Percentiles rank a stretch among this genome's conserved stretches.
Conservation (phyloP, 2,797 vertebrate species). For the Phoeniculus purpureus region DNA sequence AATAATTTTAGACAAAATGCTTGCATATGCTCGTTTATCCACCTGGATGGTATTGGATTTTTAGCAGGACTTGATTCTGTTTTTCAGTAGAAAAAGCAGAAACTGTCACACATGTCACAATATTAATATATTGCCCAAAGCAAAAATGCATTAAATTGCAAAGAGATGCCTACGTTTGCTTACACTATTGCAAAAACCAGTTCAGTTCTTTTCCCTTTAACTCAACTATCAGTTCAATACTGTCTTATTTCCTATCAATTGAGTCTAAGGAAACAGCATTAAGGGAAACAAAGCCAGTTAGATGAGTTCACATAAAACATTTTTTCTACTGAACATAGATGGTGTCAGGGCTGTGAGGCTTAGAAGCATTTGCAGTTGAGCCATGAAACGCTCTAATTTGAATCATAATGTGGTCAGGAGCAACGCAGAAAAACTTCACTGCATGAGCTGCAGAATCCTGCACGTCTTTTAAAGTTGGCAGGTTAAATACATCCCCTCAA, state of each 20-base stretch:
- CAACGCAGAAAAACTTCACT: neutral
- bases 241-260: fast-evolving
- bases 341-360: neutral
- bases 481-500: neutral
- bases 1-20: neutral
- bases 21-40: neutral
- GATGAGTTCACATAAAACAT: neutral
- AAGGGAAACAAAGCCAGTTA: fast-evolving
- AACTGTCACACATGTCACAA: neutral
- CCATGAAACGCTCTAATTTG: neutral
- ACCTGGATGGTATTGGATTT: neutral
- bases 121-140: neutral
- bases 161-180: neutral
- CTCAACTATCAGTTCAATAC: neutral
- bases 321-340: neutral
- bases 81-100: neutral
- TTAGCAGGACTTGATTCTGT: neutral
- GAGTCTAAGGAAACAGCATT: neutral
- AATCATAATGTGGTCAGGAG: neutral
- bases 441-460: fast-evolving
- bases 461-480: neutral
- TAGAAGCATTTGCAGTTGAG: neutral
- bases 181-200: neutral
- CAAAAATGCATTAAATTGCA: neutral
- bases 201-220: neutral